Evolutionary conservation across 1,140 invertebrate genomes (phyloP).

Genomic region (Mesaphorura yosii): DNA sequence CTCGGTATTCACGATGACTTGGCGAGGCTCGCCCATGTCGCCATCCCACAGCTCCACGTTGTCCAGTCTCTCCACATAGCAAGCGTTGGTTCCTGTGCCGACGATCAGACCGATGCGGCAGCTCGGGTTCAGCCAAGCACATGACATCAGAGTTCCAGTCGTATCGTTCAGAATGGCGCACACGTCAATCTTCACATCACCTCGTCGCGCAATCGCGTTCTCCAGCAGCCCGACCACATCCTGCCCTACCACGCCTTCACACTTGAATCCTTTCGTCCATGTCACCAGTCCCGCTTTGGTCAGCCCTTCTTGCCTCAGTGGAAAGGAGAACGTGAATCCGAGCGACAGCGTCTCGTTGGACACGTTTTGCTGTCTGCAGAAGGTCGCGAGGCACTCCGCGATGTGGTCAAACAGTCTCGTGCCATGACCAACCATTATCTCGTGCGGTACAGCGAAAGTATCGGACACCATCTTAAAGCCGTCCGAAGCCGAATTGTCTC

Average conservation of each 20-base stretch:
- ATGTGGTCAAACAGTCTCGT: slow-evolving; percentile 94
- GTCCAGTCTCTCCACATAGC: slow-evolving; percentile 60
- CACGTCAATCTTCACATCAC: no score
- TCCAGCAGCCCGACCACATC: slow-evolving; percentile 76
- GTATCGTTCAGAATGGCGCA: slow-evolving; percentile 67
- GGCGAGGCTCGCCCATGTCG: slow-evolving; percentile 35
- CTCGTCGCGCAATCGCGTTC: slow-evolving; percentile 63
- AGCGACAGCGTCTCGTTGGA: slow-evolving; percentile 65
- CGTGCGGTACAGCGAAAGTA: slow-evolving; percentile 88
- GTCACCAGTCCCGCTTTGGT: slow-evolving; percentile 74
- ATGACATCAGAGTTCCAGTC: slow-evolving; percentile 55
- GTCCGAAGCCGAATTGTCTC: slow-evolving; percentile 16
- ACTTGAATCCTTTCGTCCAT: slow-evolving; percentile 96
- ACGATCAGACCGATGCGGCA: slow-evolving; percentile 49
- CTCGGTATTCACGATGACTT: slow-evolving; percentile 69
- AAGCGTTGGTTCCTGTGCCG: slow-evolving; percentile 64
- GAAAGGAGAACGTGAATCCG: slow-evolving; percentile 99
- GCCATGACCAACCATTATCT: slow-evolving; percentile 84
- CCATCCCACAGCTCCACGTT: slow-evolving; percentile 50
- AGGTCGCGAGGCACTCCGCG: slow-evolving; percentile 85
- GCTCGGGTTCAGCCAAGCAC: slow-evolving; percentile 43
- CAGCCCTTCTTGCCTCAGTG: slow-evolving; percentile 77
- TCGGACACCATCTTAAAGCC: slow-evolving; percentile 87
- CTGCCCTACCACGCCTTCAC: slow-evolving; percentile 69
- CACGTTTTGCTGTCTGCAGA: slow-evolving; percentile 73